Base-by-base conservation (phyloP, 2,797 vertebrate species). In the Toxotes lorentzi region DNA sequence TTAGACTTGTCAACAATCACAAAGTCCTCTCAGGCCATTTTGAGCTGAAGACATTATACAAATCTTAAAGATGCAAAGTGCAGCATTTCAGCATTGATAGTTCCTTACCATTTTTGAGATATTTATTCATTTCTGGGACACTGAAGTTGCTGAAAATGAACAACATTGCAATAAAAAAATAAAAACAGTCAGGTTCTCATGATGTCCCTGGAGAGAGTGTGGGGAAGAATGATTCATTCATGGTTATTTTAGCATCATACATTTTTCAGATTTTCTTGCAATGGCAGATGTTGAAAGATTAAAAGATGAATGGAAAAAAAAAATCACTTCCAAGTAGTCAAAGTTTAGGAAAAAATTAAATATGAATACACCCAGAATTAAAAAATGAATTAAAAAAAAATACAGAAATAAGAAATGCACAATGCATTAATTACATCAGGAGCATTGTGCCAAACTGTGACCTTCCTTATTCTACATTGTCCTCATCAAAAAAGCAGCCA, bases 1-100 rank as follows among this genome's bases (percentile, higher is more conserved):
- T 35, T 19, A 63, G 30, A 59, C 47, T 7, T 66, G 64, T 83
- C 61, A 71, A 79, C 75, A 78, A 24, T 27, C 45, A 56, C 72
- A 43, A 40, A 71, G 41, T 66, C 32, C n/a, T 72, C 58, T 40
- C 51, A 50, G 23, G 51, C 40, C 66, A 58, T 27, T 68, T 56
- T 27, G 58, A 21, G 53, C 47, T 30, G 10, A 13, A 32, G 48
- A 70, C 19, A 38, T 13, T 40, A 32, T 2, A 30, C 5, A 43
- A n/a, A 51, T 73, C 38, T 24, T 54, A 14, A 69, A 68, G 43
- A 65, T 34, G n/a, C 35, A 38, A 34, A 40, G 6, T 70, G 16
- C 10, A 23, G 69, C 23, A 35, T 17, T 53, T 71, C 24, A 59
- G 19, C 12, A 58, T 2, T 17, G 6, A 43, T 27, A 7, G 30